Evolutionary conservation across 2,888 invertebrate genomes (phyloP), one percentile per base, ranked within the genome.

Genomic region (Cheilosia vernalis): DNA sequence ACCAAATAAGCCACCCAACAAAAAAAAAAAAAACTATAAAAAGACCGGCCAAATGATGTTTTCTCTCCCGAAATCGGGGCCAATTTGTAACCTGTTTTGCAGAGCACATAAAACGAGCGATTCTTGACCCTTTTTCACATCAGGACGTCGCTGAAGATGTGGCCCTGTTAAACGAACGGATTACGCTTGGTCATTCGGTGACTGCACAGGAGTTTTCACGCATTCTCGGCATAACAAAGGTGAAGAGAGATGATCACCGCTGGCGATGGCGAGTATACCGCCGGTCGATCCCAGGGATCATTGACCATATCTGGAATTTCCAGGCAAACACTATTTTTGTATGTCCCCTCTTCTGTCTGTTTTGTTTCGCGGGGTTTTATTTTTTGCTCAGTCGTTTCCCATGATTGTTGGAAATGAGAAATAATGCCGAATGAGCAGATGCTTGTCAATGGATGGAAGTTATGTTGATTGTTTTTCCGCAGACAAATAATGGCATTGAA

Each of bases 301-400:
- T 63, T 79, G 83, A 84, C 83, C 83, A 84, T 64, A 21, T 27
- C 63, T 21, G 79, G 83, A 84, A 79, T 84, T 79, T 61, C 24
- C 53, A 33, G 53, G 51, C 40, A n/a, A 58, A 17, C 7, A 47
- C 19, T 30, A 10, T 37, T 60, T 9, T 9, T 33, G 2, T 9
- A 2, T 33, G 24, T 27, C 27, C 13, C 10, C 10, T 13, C 37
- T 37, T 13, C 37, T 2, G 37, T 37, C 9, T 37, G 37, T 51
- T 63, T 40, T 69, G n/a, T 19, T 51, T 27, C 27, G 58, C 9
- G 55, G 40, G 33, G n/a, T 24, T 55, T 77, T 42, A 51, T 21
- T 27, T 7, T 40, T 17, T 53, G 3, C 30, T 74, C n/a, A 1
- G 53, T 37, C 4, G 30, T n/a, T 53, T 61, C 42, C 17, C 33